Conservation (phyloP, 2,113 vertebrate genomes). For the Psammodynastes pulverulentus region DNA sequence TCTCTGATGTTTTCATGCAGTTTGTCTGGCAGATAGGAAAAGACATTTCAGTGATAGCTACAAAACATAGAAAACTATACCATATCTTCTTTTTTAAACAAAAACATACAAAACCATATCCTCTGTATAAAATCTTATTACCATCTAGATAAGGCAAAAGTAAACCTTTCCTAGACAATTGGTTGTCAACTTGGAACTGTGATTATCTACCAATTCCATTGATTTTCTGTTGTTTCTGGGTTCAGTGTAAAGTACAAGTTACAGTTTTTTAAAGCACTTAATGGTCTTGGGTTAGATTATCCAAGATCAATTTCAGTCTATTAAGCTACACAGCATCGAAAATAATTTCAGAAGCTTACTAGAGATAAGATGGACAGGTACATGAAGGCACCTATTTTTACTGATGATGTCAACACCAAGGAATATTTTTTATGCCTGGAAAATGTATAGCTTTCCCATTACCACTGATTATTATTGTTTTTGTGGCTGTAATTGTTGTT, state of each 20-base stretch:
- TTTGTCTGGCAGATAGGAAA: neutral
- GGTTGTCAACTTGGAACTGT: neutral
- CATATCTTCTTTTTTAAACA: neutral
- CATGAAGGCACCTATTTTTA: neutral
- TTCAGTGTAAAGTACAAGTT: neutral
- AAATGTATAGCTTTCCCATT: neutral
- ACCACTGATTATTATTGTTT: neutral
- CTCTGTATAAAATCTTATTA: neutral
- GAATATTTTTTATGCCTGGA: neutral
- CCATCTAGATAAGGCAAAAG: neutral
- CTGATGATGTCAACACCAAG: neutral
- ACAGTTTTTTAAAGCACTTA: neutral
- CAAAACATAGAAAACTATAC: neutral
- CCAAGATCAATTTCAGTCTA: neutral
- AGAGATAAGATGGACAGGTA: neutral
- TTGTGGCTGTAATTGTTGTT: neutral
- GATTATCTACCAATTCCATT: constrained; percentile 52
- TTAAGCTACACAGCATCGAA: neutral
- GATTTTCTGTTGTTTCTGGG: neutral
- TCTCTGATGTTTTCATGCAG: no score
- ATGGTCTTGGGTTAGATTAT: neutral
- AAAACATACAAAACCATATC: neutral
- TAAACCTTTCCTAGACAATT: neutral
- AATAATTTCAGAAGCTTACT: neutral
- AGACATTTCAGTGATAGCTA: neutral